phyloP scores from a whole-genome alignment of 37 sponge, comb jelly and placozoan species.

The Diacarnus erythraeanus region DNA sequence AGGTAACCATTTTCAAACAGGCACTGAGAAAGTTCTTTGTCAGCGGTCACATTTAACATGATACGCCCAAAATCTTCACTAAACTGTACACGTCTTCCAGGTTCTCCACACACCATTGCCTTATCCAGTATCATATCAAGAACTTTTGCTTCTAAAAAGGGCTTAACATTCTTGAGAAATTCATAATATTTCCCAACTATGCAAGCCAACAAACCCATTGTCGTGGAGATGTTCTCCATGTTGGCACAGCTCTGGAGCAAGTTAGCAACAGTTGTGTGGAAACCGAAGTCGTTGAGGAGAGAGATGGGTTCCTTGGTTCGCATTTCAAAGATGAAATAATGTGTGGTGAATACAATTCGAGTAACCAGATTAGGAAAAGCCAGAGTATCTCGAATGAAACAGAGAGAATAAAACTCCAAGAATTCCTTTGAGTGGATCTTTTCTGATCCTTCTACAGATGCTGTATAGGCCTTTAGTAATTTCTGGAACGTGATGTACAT shows the following conservation, averaged over 20 bases:
- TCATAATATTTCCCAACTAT: constrained; percentile 32
- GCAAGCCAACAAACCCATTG: constrained; percentile 31
- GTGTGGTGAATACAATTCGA: constrained; percentile 16
- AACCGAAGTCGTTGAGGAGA: constrained; percentile 7
- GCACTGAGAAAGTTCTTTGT: constrained; percentile 63
- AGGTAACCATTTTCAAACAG: constrained; percentile 40
- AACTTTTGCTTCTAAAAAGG: constrained; percentile 21
- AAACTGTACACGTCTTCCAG: constrained; percentile 6
- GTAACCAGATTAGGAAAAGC: constrained; percentile 7
- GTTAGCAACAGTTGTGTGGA: constrained; percentile 30
- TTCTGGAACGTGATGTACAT: constrained; percentile 41
- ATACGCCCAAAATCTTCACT: constrained; percentile 67
- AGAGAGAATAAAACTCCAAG: constrained; percentile 17
- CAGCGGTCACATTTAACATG: constrained; percentile 68
- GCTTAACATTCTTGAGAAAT: constrained; percentile 26
- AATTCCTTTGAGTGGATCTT: constrained; percentile 26
- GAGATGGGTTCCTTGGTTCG: constrained; percentile 15
- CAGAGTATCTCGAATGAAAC: constrained; percentile 29
- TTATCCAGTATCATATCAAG: constrained; percentile 13
- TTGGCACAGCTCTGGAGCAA: neutral
- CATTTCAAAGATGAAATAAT: constrained; percentile 42
- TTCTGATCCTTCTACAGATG: neutral
- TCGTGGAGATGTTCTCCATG: neutral
- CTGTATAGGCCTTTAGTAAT: constrained; percentile 13
- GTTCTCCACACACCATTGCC: constrained; percentile 5